Conservation (phyloP, 2,888 invertebrate genomes). For the Pachydiplax longipennis region DNA sequence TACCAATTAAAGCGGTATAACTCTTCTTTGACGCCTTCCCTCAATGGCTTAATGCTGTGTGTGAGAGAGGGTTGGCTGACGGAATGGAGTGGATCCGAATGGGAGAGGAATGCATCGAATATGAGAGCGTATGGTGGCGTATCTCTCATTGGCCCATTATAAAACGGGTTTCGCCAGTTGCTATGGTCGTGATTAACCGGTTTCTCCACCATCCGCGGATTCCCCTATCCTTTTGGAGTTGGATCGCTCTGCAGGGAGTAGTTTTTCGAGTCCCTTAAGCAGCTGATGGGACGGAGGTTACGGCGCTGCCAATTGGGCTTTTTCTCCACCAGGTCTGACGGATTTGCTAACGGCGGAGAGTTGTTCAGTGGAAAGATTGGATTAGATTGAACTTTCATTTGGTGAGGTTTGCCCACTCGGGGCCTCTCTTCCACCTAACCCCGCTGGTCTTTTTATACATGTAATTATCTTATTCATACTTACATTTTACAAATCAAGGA, state of each 20-base stretch:
- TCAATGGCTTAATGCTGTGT: neutral
- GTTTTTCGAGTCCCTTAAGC: neutral
- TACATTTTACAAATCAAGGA: too few relatives aligned
- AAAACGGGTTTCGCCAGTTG: neutral
- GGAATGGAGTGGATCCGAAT: neutral
- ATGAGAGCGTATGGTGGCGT: neutral
- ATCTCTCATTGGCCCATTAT: neutral
- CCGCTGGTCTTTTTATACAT: too few relatives aligned
- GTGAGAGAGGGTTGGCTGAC: neutral
- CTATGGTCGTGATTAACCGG: neutral
- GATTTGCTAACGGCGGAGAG: too few relatives aligned
- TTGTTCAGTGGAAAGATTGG: too few relatives aligned
- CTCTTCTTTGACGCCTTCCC: neutral
- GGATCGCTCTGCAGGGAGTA: neutral
- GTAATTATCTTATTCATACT: too few relatives aligned
- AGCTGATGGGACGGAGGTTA: too few relatives aligned
- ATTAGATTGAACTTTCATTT: too few relatives aligned
- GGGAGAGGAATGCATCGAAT: conserved; percentile 29
- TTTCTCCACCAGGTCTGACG: too few relatives aligned
- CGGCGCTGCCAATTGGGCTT: too few relatives aligned
- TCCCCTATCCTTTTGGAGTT: neutral
- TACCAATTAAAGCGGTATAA: conserved; percentile 36
- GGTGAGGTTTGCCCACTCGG: too few relatives aligned
- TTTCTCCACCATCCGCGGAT: too few relatives aligned
- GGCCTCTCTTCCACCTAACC: too few relatives aligned